Evolutionary conservation across 2,113 vertebrate species (phyloP), one percentile per base, ranked within the genome.

Genomic region (Callorhinus ursinus): DNA sequence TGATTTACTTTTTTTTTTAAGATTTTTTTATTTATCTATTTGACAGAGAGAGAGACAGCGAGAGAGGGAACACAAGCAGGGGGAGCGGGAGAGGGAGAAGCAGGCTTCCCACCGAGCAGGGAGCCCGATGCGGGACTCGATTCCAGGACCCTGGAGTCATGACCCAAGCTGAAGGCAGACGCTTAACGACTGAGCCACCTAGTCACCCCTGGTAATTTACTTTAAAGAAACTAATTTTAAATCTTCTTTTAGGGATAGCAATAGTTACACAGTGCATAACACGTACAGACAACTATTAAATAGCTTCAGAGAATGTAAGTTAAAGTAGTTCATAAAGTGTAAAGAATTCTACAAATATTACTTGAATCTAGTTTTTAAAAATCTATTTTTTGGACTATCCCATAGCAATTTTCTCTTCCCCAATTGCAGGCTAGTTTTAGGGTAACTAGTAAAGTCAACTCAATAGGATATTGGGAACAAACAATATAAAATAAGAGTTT

Each of bases 161-260:
- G 46, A 46, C 46, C 46, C 46, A 46, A 46, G 46, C 46, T 46
- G 46, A 46, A 46, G 46, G 46, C 46, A 46, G 46, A 46, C 8
- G 46, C 46, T 46, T 46, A 46, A 46, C 8, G 46, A 46, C 46
- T 46, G 46, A 46, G 46, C 46, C 46, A 46, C 46, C 46, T 7
- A 46, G 46, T 46, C 46, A 8, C 46, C 46, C 46, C 46, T 46
- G 46, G 46, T 46, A 46, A 39, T 61, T 55, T 76, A 42, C 22
- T 80, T 79, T 67, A 76, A 89, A 42, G 39, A 79, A 88, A 88
- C 42, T 67, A 80, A 93, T 85, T 85, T 65, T 57, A 72, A 85
- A n/a, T 85, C 31, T 46, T 57, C 51, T 80, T 88, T 83, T 71
- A 85, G 36, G 79, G 88, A 57, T 13, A 74, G 31, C 19, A 80